Base-by-base conservation (phyloP, 2,113 vertebrate species). In the Connochaetes taurinus region DNA sequence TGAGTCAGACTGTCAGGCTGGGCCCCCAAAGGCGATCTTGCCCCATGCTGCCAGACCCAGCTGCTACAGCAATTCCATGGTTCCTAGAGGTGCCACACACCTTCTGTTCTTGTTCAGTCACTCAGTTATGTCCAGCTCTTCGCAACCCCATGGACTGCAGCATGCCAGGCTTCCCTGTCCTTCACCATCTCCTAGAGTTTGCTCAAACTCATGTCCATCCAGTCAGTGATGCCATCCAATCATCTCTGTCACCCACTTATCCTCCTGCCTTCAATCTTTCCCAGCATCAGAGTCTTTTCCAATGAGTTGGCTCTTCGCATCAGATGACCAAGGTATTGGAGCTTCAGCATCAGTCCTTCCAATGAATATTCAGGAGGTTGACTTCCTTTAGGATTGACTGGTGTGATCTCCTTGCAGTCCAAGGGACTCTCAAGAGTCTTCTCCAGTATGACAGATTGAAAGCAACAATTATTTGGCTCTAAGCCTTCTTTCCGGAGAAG, bases 31-130 rank as follows among this genome's bases (percentile, higher is more conserved):
- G 95, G 97, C 50, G 53, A 93, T 57, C 81, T 95, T 96, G 87
- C 97, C 84, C 90, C 86, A 93, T 95, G 97, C 97, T 98, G 98
- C 97, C 98, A 97, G 95, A 83, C 62, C 97, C 95, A 67, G 90
- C 92, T 93, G 98, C 97, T 97, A 96, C 12, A 27, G 92, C 74
- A 97, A 96, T 78, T 31, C 94, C 97, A 97, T 98, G 97, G 94
- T 89, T 97, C 90, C 21, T 55, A 15, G 80, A 90, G 95, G 43
- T 83, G 62, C 97, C 96, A 83, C 74, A 93, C 86, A 81, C 92
- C 92, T 97, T 6, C 2, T 27, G 36, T 25, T 25, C 23, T 76
- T 7, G 12, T 76, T 76, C 40, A 43, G 40, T 25, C 3, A 0
- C 36, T 76, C 21, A 76, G 36, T 43, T 3, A 0, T 43, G 12